These are phyloP conservation scores for Stegana nigrithorax DNA, from an alignment of 2,888 invertebrate species.

Conservation along the genomic window DNA sequence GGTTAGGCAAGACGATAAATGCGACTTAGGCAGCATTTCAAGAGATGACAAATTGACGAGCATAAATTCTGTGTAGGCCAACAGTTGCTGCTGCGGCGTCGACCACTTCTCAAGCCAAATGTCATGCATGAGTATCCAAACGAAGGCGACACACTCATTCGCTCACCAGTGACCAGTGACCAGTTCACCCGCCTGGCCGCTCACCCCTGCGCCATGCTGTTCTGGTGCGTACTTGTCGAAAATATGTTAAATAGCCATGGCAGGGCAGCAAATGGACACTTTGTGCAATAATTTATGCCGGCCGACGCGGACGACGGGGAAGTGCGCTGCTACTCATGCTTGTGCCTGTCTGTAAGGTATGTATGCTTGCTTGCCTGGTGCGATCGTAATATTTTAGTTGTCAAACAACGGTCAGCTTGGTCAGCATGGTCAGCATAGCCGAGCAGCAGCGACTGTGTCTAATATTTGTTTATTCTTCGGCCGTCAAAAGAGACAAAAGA, in stretches of 20 bases:
- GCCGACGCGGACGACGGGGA: not conserved
- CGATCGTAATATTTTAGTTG: constrained; percentile 24
- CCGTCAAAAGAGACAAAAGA: not conserved
- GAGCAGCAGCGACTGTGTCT: not conserved
- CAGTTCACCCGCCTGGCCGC: too few relatives aligned
- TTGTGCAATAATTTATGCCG: constrained; percentile 22
- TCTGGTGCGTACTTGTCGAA: constrained; percentile 30
- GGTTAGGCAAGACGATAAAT: constrained; percentile 29
- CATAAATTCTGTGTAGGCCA: constrained; percentile 42
- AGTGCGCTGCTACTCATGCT: too few relatives aligned
- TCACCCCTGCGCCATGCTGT: too few relatives aligned
- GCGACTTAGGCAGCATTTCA: constrained; percentile 29
- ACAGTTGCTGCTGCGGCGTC: constrained; percentile 29
- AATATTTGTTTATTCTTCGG: not conserved
- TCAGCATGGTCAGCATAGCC: constrained; percentile 20
- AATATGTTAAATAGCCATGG: constrained; percentile 46
- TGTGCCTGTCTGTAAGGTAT: too few relatives aligned
- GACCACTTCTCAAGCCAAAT: constrained; percentile 46
- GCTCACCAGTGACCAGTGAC: too few relatives aligned
- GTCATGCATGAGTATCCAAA: constrained; percentile 46
- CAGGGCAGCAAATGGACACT: not conserved
- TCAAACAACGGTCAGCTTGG: constrained; percentile 26
- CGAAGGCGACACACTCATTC: constrained; percentile 5
- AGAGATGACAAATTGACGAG: constrained; percentile 50
- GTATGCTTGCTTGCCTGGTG: not conserved